Base-by-base conservation (phyloP, 2,797 vertebrate genomes). In the Sebastes trivittatus region DNA sequence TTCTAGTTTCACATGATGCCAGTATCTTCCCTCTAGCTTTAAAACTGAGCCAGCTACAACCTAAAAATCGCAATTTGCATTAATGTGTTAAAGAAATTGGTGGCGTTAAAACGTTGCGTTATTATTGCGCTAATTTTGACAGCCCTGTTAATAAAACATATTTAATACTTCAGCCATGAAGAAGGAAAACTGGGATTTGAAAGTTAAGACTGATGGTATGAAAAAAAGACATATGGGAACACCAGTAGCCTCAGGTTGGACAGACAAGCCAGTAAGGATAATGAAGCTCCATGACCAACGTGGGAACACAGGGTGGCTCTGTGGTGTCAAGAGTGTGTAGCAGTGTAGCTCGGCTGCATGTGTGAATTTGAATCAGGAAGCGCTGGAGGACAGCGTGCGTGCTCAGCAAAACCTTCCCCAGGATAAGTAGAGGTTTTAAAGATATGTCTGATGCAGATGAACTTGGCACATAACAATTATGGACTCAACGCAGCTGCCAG, bases 381-480 rank as follows among this genome's bases (percentile, higher is more conserved):
- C 46, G 36, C 59, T 59, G 7, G 7, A 60, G n/a, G 42, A 62
- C 32, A 42, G 7, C 5, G 22, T 60, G 72, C 16, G 0, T 8
- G 54, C 72, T 72, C 78, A 81, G 80, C 66, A 72, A 56, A 79
- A 49, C 32, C 29, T 23, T 38, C 56, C 22, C 32, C 7, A 11
- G 29, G 66, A 82, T 77, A 81, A 83, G 67, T 54, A 71, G 18
- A 80, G 25, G 61, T 81, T 87, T 74, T 55, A 69, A 46, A 75
- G 72, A 66, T 55, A 56, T 20, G 23, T 72, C 20, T 49, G 59
- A 77, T 58, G 36, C 49, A 73, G 62, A 68, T 83, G 59, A 90
- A 70, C 58, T 68, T 78, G 68, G 14, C 76, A 84, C 70, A 65
- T 80, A 61, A 77, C 71, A 89, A 81, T 91, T 86, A 86, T 9